Conservation (phyloP, 2,797 vertebrate genomes). For the Holocentrus rufus region DNA sequence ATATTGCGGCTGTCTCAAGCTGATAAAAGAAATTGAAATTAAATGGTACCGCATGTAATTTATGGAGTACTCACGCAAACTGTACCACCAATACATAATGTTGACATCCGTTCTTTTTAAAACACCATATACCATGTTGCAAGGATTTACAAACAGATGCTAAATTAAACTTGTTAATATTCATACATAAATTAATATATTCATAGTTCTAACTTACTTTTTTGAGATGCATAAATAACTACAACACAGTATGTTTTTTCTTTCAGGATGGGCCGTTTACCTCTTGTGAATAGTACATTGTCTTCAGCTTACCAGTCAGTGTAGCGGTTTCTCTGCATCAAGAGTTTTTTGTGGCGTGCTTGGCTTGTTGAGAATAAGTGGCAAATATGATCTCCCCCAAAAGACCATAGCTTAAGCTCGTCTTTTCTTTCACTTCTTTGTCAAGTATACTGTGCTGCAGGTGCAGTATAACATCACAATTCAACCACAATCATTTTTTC, state of each 20-base stretch:
- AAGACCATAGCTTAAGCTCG: neutral
- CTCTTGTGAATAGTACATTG: too few relatives aligned
- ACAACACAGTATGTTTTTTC: neutral
- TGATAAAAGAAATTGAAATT: conserved; percentile 42
- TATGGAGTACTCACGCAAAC: conserved; percentile 26
- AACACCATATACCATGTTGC: neutral
- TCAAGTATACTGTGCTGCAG: conserved; percentile 28
- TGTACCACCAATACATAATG: conserved; percentile 17
- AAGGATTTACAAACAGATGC: too few relatives aligned
- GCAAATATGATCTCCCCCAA: neutral
- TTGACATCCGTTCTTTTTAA: conserved; percentile 2
- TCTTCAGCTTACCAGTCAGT: too few relatives aligned
- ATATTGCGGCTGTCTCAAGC: conserved; percentile 38
- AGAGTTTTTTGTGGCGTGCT: neutral
- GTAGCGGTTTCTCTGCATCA: neutral
- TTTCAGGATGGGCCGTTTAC: too few relatives aligned
- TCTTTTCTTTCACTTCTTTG: conserved; percentile 11
- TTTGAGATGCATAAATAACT: neutral
- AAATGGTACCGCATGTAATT: conserved; percentile 48
- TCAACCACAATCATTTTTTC: conserved; percentile 65
- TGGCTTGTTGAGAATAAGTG: neutral
- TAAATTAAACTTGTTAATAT: too few relatives aligned
- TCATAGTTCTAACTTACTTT: too few relatives aligned
- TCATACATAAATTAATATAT: too few relatives aligned
- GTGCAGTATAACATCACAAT: conserved; percentile 37